Base-by-base conservation (phyloP, 1,140 invertebrate species). In the Formica selysi region DNA sequence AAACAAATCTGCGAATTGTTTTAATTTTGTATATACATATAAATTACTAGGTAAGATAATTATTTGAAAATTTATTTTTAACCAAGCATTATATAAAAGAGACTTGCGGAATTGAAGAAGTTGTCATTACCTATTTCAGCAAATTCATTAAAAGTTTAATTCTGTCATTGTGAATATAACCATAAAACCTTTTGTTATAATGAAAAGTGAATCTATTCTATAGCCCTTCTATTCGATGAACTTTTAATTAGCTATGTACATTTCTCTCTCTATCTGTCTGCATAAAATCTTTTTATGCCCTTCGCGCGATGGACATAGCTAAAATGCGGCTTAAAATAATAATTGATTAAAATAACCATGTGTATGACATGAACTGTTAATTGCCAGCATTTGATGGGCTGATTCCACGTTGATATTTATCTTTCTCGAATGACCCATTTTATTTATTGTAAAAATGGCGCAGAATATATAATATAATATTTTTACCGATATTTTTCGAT, bases 111-210 rank as follows among this genome's bases (percentile, higher is more conserved):
- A 61, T 70, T 67, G 26, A 79, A 88, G 32, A 67, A 62, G 70
- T 76, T 51, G 22, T 48, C 7, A 41, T 7, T 76, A 7, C 48
- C 71, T 73, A 57, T 48, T 36, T 26, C 22, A 62, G 70, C 51
- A 74, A 88, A 91, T 86, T 90, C 88, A 90, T 91, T 91, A 91
- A 91, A 91, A 91, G 78, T 91, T 91, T 84, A 44, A 88, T 84
- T 83, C n/a, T 38, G 54, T 78, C 61, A 19, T 62, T 67, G 48
- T 65, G 57, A 59, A 78, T 78, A 59, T 78, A 51, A 51, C 59
- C 57, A 48, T n/a, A 59, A 68, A 68, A 7, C 44, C 32, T 79
- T 80, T 84, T 85, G 68, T 89, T 57, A 62, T 81, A 76, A 86
- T 51, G 65, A 83, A 74, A 83, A 71, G 62, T 86, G 54, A 38